These are phyloP conservation scores for Globodera rostochiensis DNA, from an alignment of 1,140 invertebrate genomes.

Conservation along the genomic window DNA sequence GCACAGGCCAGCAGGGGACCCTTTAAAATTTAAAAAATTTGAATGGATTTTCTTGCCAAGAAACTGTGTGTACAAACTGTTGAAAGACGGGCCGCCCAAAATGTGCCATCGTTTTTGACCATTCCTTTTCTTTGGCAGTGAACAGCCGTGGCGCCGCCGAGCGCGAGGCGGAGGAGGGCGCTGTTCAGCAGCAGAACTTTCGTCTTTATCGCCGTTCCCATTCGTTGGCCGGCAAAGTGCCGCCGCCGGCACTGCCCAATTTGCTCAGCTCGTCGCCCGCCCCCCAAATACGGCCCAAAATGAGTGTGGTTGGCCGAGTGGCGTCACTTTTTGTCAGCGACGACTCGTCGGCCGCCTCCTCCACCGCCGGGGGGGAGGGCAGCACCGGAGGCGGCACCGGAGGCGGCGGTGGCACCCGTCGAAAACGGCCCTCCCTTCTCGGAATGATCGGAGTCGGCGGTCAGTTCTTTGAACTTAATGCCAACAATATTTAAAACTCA, in stretches of 20 bases:
- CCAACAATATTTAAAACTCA: background rate
- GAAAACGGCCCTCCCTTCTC: constrained; percentile 6
- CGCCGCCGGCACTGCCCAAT: background rate
- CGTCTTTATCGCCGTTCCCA: constrained; percentile 19
- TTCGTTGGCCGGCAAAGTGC: constrained; percentile 17
- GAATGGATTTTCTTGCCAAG: background rate
- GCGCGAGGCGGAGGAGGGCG: background rate
- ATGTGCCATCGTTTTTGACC: too few relatives aligned
- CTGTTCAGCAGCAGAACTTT: constrained; percentile 8
- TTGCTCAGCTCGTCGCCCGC: background rate
- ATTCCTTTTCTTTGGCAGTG: background rate
- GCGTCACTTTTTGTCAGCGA: constrained; percentile 24
- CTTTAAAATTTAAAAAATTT: constrained; percentile 1
- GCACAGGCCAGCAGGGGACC: too few relatives aligned
- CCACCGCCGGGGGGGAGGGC: background rate
- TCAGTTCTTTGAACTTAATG: background rate
- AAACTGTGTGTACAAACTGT: too few relatives aligned
- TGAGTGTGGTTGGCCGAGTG: constrained; percentile 22
- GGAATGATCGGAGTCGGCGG: background rate
- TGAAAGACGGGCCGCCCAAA: too few relatives aligned
- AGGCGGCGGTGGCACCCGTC: background rate
- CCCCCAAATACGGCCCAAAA: constrained; percentile 14
- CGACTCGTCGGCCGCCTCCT: background rate
- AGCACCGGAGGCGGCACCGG: too few relatives aligned
- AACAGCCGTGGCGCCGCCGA: background rate